These are phyloP conservation scores for Nephotettix cincticeps DNA, from an alignment of 1,140 invertebrate species.

Conservation along the genomic window DNA sequence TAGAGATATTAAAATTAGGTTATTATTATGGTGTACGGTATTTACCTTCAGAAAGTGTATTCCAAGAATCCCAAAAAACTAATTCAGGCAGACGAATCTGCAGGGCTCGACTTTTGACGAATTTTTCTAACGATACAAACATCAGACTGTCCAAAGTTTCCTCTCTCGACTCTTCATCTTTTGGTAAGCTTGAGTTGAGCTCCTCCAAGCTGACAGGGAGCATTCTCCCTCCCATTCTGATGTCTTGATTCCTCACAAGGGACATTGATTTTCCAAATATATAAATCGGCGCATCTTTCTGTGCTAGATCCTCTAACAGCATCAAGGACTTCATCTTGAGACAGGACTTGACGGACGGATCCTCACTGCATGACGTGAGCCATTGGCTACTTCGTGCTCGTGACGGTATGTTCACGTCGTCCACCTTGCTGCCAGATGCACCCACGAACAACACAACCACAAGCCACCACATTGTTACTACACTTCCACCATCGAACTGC, in stretches of 20 bases:
- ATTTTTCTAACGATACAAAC: background rate
- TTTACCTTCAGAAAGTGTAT: conserved; percentile 46
- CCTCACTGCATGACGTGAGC: background rate
- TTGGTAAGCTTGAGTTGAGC: background rate
- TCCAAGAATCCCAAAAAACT: background rate
- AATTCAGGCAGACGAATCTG: conserved; percentile 11
- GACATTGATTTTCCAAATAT: conserved; percentile 12
- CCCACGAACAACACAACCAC: background rate
- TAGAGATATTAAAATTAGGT: no score
- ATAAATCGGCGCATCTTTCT: background rate
- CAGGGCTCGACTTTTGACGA: conserved; percentile 16
- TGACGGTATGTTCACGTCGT: background rate
- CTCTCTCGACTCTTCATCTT: conserved; percentile 8
- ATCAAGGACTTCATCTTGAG: conserved; percentile 10
- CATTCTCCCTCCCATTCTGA: background rate
- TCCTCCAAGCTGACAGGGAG: background rate
- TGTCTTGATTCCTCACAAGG: conserved; percentile 2
- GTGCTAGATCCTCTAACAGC: conserved; percentile 1
- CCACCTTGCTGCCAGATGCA: background rate
- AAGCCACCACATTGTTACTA: background rate
- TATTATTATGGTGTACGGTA: no score
- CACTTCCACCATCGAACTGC: background rate
- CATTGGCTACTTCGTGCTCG: background rate
- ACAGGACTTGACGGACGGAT: background rate
- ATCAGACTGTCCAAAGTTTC: conserved; percentile 17